Evolutionary conservation across 2,888 invertebrate species (phyloP), one percentile per base, ranked within the genome.

Genomic region (Cataglyphis albicans): DNA sequence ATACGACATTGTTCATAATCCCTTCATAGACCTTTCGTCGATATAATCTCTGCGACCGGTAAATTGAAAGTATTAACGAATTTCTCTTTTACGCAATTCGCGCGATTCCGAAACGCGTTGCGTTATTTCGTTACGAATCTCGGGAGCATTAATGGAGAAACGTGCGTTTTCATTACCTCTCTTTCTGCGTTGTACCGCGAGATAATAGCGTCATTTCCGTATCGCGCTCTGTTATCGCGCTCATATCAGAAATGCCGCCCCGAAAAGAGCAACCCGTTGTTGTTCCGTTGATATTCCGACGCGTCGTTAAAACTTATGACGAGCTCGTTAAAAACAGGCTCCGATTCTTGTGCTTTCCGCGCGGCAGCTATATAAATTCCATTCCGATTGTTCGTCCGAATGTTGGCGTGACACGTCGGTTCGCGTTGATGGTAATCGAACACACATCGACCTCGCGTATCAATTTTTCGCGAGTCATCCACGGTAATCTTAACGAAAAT

Each of bases 221-320:
- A 57, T 68, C 25, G 25, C 29, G n/a, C 5, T 41, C 6, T n/a
- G 25, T 76, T 78, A 70, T n/a, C n/a, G n/a, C n/a, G 68, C 41
- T 52, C 32, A 6, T 32, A 6, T 32, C 35, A 10, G 9, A 12
- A 41, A 32, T 32, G 32, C 18, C 7, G 1, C 25, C 12, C 21
- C 4, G 2, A 41, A 59, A 57, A 72, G 41, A 44, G 15, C 35
- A 12, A 65, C 35, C 15, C 63, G 44, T 32, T 7, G 57, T 52
- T 52, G 21, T 35, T 7, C 9, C n/a, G 21, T 21, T 21, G 21
- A 59, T 48, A 25, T 25, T 32, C 1, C 32, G 9, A 44, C 25
- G 18, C 18, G n/a, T 67, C 29, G 74, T 80, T 80, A 59, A 80
- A 80, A 73, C 35, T 74, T 44, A 35, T 29, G 55, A 70, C 72